Base-by-base conservation (phyloP, 2,113 vertebrate species). In the Hiodon tergisus region DNA sequence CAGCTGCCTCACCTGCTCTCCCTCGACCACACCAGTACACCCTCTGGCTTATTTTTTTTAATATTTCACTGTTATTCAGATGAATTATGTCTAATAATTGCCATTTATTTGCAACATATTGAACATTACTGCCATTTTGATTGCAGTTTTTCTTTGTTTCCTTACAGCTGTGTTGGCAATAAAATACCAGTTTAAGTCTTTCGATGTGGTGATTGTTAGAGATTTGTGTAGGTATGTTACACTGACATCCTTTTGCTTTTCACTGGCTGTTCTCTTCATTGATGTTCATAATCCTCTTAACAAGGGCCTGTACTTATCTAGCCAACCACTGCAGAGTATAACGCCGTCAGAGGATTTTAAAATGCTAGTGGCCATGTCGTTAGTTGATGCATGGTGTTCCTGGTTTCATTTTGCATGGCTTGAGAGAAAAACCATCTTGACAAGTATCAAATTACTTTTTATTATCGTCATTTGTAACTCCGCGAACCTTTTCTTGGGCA, bases 171-270 rank as follows among this genome's bases (percentile, higher is more conserved):
- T 70, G 78, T 81, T 77, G 14, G 57, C 6, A 67, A 80, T 83
- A 72, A 80, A 81, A 82, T 74, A 86, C 84, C 83, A 48, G 82
- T 81, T 17, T 6, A 17, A 75, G 72, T 69, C 77, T 77, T 76
- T n/a, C 13, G 73, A 76, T 73, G 11, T 16, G 77, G 48, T 80
- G 78, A 85, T 83, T 75, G 53, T 54, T 54, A 67, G 11, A 71
- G 79, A 76, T 77, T 72, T 79, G 51, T 82, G 58, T 69, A 63
- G 63, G 55, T 63, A 71, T 78, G 76, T 80, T 67, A 51, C 57
- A 31, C 66, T 74, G 67, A 74, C 69, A 75, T 4, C 76, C 72
- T 54, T 61, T 67, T 62, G 70, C 69, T 78, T 72, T 65, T 65
- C 53, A 68, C 65, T 74, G 68, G 68, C 77, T 83, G 71, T 58